Conservation (phyloP, 2,113 vertebrate genomes). For the Spea multiplicata region DNA sequence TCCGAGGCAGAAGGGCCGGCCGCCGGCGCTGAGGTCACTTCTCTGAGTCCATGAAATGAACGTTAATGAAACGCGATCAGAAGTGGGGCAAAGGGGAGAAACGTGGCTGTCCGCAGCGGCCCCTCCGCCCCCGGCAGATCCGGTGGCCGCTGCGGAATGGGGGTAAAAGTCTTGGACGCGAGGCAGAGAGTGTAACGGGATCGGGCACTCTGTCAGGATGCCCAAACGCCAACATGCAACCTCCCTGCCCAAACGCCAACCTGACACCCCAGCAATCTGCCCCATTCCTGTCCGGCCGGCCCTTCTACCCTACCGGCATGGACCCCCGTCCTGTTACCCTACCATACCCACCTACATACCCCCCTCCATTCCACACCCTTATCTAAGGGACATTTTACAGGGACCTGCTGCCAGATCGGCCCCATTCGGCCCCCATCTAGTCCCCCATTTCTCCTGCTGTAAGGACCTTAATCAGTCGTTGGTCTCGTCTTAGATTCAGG, state of each 20-base stretch:
- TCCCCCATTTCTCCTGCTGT: too few species aligned
- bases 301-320: too few species aligned
- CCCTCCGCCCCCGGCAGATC: background rate
- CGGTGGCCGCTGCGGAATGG: background rate
- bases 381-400: too few species aligned
- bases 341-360: too few species aligned
- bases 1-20: too few species aligned
- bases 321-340: too few species aligned
- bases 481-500: too few species aligned
- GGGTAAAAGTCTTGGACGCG: background rate
- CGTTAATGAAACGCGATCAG: background rate
- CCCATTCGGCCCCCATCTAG: too few species aligned
- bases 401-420: too few species aligned
- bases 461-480: too few species aligned
- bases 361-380: too few species aligned
- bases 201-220: background rate
- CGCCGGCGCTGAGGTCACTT: too few species aligned
- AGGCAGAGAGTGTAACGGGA: background rate
- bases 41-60: background rate
- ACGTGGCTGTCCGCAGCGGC: background rate
- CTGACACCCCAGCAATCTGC: background rate
- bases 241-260: background rate
- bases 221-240: background rate
- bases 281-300: background rate
- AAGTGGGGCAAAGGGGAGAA: conserved; percentile 31